Evolutionary conservation across 2,888 invertebrate genomes (phyloP), one percentile per base, ranked within the genome.

Genomic region (Hydroisotoma schaefferi): DNA sequence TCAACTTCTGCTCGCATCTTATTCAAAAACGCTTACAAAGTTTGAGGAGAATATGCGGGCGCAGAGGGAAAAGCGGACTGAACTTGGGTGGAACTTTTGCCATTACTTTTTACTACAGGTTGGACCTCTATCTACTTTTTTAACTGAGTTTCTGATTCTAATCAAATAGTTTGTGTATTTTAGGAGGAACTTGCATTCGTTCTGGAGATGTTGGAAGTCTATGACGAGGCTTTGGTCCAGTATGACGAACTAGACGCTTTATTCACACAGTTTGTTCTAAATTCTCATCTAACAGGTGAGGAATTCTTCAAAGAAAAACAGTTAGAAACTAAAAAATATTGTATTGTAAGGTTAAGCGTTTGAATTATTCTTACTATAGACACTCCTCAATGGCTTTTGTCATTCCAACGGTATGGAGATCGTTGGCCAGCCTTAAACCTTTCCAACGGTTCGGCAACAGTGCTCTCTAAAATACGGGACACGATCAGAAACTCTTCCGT

Each of bases 221-320:
- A 90, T 75, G 93, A 94, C 70, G 95, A 97, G 79, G 92, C 95
- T 15, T 80, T 97, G 70, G 90, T 97, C 57, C 97, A 97, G 75
- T 98, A 95, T 77, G 97, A 97, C 76, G 97, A 97, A 79, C 80
- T 98, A 74, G 95, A 97, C 80, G 95, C 94, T 52, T 83, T 97
- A 71, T 94, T 97, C 77, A 93, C 94, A 1, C 95, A 97, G 80
- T 95, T 94, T 79, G 87, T 97, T 57, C 86, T 93, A 70, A 94
- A 94, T 79, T 90, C 92, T n/a, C 88, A 89, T 74, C 84, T 89
- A 68, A 88, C 90, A 63, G 83, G 84, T 82, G 8, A 52, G 47
- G 5, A 23, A 47, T 8, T n/a, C 5, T 53, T 3, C 37, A 53
- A 22, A 20, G 22, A 29, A 27, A 27, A 26, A 29, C 18, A 23